Percentiles rank a stretch among this genome's conserved stretches.
Conservation (phyloP, 1,140 invertebrate species). For the Ceratina australensis region DNA sequence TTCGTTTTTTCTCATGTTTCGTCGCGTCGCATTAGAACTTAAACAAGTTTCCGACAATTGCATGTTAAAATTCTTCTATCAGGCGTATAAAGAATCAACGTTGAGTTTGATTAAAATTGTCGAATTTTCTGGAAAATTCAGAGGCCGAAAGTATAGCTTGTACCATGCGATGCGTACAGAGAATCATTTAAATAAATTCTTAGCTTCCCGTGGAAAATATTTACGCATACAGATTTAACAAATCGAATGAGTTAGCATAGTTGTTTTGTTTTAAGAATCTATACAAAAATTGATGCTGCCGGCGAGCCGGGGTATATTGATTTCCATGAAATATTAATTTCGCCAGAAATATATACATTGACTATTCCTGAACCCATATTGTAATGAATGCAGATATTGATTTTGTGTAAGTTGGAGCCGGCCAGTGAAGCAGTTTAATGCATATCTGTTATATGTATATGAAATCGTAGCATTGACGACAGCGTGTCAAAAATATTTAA, state of each 20-base stretch:
- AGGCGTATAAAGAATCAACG: background rate
- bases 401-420: constrained; percentile 30
- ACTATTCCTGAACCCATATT: constrained; percentile 14
- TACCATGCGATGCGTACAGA: background rate
- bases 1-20: background rate
- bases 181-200: background rate
- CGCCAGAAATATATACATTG: constrained; percentile 1
- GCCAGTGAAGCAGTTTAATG: background rate
- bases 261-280: background rate
- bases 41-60: background rate
- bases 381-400: constrained; percentile 29
- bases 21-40: background rate
- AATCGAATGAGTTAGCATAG: background rate
- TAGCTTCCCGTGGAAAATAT: background rate
- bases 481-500: background rate
- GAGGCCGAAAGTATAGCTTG: background rate
- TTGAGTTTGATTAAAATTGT: background rate
- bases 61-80: background rate
- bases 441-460: background rate
- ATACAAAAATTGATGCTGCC: background rate
- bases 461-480: no score
- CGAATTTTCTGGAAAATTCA: background rate
- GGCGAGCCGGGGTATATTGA: background rate
- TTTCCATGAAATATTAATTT: constrained; percentile 25
- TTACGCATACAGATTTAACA: background rate